These are phyloP conservation scores for Atethmia centrago DNA, from an alignment of 2,888 invertebrate genomes.

Conservation along the genomic window DNA sequence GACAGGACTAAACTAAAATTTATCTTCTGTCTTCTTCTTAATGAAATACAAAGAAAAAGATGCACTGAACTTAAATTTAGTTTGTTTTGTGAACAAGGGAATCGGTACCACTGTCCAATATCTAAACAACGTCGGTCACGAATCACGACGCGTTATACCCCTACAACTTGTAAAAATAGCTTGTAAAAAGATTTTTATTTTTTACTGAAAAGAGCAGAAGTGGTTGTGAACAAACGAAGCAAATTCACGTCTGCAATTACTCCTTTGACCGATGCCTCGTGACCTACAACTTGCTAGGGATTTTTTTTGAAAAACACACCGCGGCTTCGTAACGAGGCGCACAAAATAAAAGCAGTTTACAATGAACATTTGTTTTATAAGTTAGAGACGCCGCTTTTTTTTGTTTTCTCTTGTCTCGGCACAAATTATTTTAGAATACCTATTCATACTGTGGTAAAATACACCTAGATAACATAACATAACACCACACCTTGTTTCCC, in stretches of 20 bases:
- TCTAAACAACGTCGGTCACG: not conserved
- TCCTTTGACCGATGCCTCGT: not conserved
- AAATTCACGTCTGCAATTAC: not conserved
- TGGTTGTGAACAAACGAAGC: constrained; percentile 16
- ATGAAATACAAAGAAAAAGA: no score
- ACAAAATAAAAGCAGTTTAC: not conserved
- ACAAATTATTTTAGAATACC: not conserved
- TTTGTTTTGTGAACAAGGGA: no score
- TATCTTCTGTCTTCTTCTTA: no score
- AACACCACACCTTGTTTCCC: no score
- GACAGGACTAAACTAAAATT: no score
- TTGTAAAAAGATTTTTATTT: not conserved
- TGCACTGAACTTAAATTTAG: no score
- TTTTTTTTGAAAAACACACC: constrained; percentile 1
- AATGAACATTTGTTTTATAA: not conserved
- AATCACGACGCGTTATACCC: not conserved
- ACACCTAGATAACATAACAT: not conserved
- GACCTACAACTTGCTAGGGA: not conserved
- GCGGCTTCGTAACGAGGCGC: not conserved
- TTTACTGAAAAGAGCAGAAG: not conserved
- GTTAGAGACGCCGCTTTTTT: not conserved
- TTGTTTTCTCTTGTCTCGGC: not conserved
- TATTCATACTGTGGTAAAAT: no score
- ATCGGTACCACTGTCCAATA: no score
- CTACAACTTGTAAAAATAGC: not conserved